These are phyloP conservation scores for Hypsopygia costalis DNA, from an alignment of 2,888 invertebrate species.

Conservation along the genomic window DNA sequence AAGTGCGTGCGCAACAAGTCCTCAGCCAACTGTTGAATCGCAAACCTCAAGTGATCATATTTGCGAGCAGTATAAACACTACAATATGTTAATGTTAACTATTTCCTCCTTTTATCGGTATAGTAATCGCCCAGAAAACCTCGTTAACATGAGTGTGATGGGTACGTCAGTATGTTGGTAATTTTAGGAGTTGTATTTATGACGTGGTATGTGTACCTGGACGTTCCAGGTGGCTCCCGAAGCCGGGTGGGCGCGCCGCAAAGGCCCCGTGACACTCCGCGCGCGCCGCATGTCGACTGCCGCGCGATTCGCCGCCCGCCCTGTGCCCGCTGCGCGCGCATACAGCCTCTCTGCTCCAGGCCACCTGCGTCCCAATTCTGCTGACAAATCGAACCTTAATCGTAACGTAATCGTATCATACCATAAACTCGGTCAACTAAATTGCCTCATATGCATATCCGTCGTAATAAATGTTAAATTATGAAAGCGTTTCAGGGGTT, in stretches of 20 bases:
- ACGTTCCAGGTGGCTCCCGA: slow-evolving; percentile 93
- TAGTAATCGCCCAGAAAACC: too few species aligned
- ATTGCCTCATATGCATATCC: slow-evolving; percentile 4
- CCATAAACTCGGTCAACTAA: slow-evolving; percentile 10
- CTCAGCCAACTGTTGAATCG: slow-evolving; percentile 69
- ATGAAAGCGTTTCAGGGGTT: background rate
- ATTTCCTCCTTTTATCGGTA: background rate
- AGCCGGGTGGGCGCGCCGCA: slow-evolving; percentile 87
- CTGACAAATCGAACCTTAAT: slow-evolving; percentile 30
- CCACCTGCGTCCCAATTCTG: slow-evolving; percentile 51
- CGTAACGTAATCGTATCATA: slow-evolving; percentile 11
- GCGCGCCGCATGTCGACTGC: slow-evolving; percentile 74
- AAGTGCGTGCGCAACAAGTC: slow-evolving; percentile 70
- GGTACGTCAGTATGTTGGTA: background rate
- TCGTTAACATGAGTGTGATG: too few species aligned
- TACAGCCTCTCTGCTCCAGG: slow-evolving; percentile 64
- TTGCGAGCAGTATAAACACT: slow-evolving; percentile 20
- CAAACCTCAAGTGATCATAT: slow-evolving; percentile 33
- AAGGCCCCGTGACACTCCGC: slow-evolving; percentile 79
- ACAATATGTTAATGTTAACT: slow-evolving; percentile 10
- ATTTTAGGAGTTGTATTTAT: background rate
- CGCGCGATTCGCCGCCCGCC: slow-evolving; percentile 37
- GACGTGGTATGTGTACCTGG: slow-evolving; percentile 67
- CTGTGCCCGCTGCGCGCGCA: slow-evolving; percentile 48
- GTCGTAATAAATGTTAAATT: background rate